Evolutionary conservation across 2,113 vertebrate species (phyloP).

Genomic region (Solea solea): DNA sequence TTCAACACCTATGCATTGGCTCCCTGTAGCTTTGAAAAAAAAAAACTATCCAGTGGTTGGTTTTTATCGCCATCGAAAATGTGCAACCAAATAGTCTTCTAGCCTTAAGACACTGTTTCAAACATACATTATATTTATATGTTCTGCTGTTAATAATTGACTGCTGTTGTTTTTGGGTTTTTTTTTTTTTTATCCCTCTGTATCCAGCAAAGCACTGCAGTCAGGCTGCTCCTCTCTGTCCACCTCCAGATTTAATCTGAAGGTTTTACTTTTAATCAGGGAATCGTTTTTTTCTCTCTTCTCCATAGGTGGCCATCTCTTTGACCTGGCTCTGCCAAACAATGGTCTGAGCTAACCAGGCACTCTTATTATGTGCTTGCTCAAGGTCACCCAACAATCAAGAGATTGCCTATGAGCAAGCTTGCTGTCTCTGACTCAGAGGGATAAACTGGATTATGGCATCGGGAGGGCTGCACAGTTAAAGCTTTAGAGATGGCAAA

Average conservation of each 20-base stretch:
- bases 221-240: slow-evolving; percentile 8
- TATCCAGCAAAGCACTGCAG: neutral
- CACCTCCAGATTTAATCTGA: slow-evolving; percentile 49
- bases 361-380: slow-evolving; percentile 71
- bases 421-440: slow-evolving; percentile 55
- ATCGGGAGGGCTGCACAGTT: slow-evolving; percentile 53
- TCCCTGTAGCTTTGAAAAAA: too few species aligned
- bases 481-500: slow-evolving; percentile 67
- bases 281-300: neutral
- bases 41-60: too few species aligned
- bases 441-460: slow-evolving; percentile 78
- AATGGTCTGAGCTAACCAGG: slow-evolving; percentile 46
- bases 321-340: slow-evolving; percentile 45
- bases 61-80: too few species aligned
- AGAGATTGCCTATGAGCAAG: slow-evolving; percentile 69
- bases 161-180: neutral
- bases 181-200: neutral
- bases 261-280: slow-evolving; percentile 59
- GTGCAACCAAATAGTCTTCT: too few species aligned
- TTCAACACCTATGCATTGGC: too few species aligned
- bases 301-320: slow-evolving; percentile 45
- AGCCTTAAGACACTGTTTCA: too few species aligned
- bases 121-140: too few species aligned
- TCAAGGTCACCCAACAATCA: slow-evolving; percentile 79
- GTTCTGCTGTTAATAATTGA: slow-evolving; percentile 5